phyloP scores from a whole-genome alignment of 2,113 vertebrate genomes.

The Smithornis capensis region DNA sequence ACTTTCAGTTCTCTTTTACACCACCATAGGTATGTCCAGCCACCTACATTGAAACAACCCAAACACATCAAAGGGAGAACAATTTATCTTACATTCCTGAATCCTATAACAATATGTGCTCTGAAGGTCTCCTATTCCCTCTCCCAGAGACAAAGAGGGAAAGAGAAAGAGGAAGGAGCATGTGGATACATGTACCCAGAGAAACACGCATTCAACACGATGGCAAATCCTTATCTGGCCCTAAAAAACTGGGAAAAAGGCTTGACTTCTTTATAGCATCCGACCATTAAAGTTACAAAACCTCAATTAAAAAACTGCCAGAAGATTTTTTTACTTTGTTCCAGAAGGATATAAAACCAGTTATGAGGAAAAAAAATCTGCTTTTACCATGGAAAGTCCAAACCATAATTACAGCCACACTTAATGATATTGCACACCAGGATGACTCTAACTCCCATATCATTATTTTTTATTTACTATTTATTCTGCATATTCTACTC shows the following conservation, averaged over 20 bases:
- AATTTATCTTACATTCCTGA: conserved; percentile 17
- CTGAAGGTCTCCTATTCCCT: conserved; percentile 1
- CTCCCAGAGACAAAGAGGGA: background rate
- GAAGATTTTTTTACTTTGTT: conserved; percentile 48
- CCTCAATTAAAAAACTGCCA: conserved; percentile 67
- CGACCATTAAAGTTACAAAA: conserved; percentile 68
- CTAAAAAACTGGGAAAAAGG: conserved; percentile 57
- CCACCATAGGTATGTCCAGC: background rate
- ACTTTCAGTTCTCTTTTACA: background rate
- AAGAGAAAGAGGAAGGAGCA: background rate
- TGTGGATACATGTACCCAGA: background rate
- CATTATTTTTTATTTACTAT: conserved; percentile 68
- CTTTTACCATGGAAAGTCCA: conserved; percentile 47
- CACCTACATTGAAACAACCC: background rate
- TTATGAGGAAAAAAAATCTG: conserved; percentile 7
- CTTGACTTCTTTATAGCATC: conserved; percentile 56
- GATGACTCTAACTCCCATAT: conserved; percentile 17
- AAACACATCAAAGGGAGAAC: background rate
- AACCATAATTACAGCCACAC: conserved; percentile 23
- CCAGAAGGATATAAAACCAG: conserved; percentile 58
- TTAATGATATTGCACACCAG: conserved; percentile 11
- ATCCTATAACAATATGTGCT: conserved; percentile 21
- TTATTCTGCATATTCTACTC: conserved; percentile 57
- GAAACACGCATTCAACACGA: conserved; percentile 15
- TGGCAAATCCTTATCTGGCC: conserved; percentile 64